Conservation (phyloP, 23 tunicate species). For the Trididemnum nubilum region DNA sequence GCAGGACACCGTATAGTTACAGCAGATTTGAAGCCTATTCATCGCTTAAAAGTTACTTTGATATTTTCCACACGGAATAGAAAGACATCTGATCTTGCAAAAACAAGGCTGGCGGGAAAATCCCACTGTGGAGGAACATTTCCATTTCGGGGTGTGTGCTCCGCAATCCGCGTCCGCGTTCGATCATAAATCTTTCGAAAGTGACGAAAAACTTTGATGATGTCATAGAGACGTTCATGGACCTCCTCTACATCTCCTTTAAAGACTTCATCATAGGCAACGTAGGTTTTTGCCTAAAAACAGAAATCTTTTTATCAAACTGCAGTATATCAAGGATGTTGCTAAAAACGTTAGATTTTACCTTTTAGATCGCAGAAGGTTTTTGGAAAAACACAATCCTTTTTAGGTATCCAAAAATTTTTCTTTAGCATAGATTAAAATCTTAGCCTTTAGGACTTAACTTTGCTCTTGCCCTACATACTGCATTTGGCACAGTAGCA, state of each 20-base stretch:
- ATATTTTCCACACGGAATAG: slow-evolving; percentile 41
- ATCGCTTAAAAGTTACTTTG: slow-evolving; percentile 57
- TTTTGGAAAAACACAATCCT: too few relatives aligned
- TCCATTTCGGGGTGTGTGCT: slow-evolving; percentile 35
- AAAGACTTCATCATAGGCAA: slow-evolving; percentile 79
- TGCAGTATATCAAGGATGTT: too few relatives aligned
- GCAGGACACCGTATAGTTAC: too few relatives aligned
- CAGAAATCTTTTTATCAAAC: too few relatives aligned
- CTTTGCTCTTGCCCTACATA: too few relatives aligned
- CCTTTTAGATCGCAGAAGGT: too few relatives aligned
- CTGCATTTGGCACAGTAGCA: too few relatives aligned
- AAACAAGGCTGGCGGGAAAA: slow-evolving; percentile 83
- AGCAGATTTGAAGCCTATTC: too few relatives aligned
- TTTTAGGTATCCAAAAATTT: too few relatives aligned
- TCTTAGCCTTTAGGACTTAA: too few relatives aligned
- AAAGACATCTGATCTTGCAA: slow-evolving; percentile 75
- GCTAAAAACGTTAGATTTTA: neutral
- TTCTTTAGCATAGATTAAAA: too few relatives aligned
- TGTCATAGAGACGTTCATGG: slow-evolving; percentile 60
- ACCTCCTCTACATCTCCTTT: slow-evolving; percentile 78
- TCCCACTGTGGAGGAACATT: slow-evolving; percentile 63
- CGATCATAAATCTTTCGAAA: slow-evolving; percentile 62
- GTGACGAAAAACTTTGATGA: slow-evolving; percentile 56
- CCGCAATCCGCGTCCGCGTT: slow-evolving; percentile 43
- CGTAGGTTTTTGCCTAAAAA: slow-evolving; percentile 58